These are phyloP conservation scores for Xenopus tropicalis DNA, from an alignment of 2,113 vertebrate genomes.

Conservation along the genomic window UCB_Xtro_10.0 CM004443.2:57875001-57875500, in stretches of 20 bases:
- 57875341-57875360: slow-evolving; percentile 80
- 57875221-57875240: slow-evolving; percentile 57
- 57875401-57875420: slow-evolving; percentile 86
- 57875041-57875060: slow-evolving; percentile 97
- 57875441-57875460: slow-evolving; percentile 92
- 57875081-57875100: slow-evolving; percentile 98
- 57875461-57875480: slow-evolving; percentile 88
- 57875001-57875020: slow-evolving; percentile 99
- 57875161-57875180: slow-evolving; percentile 53
- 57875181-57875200: slow-evolving; percentile 62
- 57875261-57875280: slow-evolving; percentile 54
- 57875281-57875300: slow-evolving; percentile 76
- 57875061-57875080: slow-evolving; percentile 85
- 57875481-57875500: slow-evolving; percentile 81
- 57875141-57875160: slow-evolving; percentile 81
- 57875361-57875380: slow-evolving; percentile 82
- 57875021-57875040: slow-evolving; percentile 99
- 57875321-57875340: slow-evolving; percentile 67
- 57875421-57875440: slow-evolving; percentile 99
- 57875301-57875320: slow-evolving; percentile 78
- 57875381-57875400: slow-evolving; percentile 80
- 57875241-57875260: slow-evolving; percentile 66
- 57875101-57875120: slow-evolving; percentile 99
- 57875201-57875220: slow-evolving; percentile 40
- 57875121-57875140: slow-evolving; percentile 97